Evolutionary conservation across 2,113 vertebrate species (phyloP), one percentile per base, ranked within the genome.

Genomic region (Sialia sialis): DNA sequence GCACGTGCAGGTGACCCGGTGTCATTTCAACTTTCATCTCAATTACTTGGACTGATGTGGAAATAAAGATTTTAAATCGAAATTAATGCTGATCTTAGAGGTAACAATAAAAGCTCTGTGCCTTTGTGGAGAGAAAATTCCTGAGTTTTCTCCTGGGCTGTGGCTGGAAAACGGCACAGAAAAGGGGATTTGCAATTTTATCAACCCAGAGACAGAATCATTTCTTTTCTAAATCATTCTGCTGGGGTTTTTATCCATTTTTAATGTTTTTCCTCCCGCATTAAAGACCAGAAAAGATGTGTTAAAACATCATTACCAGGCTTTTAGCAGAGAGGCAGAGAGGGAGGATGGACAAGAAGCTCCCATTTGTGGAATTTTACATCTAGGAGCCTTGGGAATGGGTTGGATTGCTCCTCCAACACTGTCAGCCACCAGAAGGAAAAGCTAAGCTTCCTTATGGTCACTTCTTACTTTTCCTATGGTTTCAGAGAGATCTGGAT

Each of bases 191-290:
- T 55, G 12, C 15, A n/a, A 1, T 48, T 63, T 84, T 14, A 9
- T 48, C 23, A 66, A 59, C 13, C 21, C 9, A 0, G 0, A 7
- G 20, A 9, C 16, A 30, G 36, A 54, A n/a, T 38, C 6, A 8
- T 21, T 49, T 64, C 2, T 62, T 73, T 56, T 51, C 11, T 27
- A 14, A 76, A 14, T 21, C 22, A 7, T 87, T 84, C 46, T 74
- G 18, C 25, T 70, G 54, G 0, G 12, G 0, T 4, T 21, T 59
- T 69, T 34, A 16, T 23, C 25, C 10, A 4, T 6, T 6, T 11
- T 67, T 29, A 38, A 59, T 52, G 29, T 25, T 59, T 44, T 32
- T 44, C 18, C 10, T 54, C 16, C 6, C 39, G 36, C 32, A 9
- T 69, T 66, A 18, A 90, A 66, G 25, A 23, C 5, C 16, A 54